Base-by-base conservation (phyloP, 2,113 vertebrate species). In the Gulo gulo region DNA sequence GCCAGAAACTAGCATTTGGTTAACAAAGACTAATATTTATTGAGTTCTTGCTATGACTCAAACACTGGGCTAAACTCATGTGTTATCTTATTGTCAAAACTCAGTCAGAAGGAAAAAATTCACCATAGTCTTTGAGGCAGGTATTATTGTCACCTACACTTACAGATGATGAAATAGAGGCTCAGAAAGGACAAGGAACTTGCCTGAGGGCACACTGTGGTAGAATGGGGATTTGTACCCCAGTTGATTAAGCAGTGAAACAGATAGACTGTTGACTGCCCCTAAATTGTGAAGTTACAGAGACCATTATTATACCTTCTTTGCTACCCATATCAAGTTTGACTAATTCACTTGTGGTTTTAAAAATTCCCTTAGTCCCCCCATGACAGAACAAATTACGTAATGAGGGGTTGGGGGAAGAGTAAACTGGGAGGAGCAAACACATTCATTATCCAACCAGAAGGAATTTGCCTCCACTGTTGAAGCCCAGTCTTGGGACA, bases 361-460 rank as follows among this genome's bases (percentile, higher is more conserved):
- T 36, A 12, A 61, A 71, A 96, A 74, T 69, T 69, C 65, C 34
- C 34, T 69, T 69, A n/a, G 65, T n/a, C 79, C 7, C 20, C 15
- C 8, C 14, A 39, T 85, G 59, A 97, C 95, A 78, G 65, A 95
- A 92, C 92, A 90, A 96, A 95, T 88, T 80, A 90, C 16, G 9
- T 47, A 95, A 94, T 76, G 8, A 52, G 15, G 20, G n/a, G 4
- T 5, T 52, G 6, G 6, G 6, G 8, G 36, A 20, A 81, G 52
- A 86, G 34, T 52, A 61, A 91, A 84, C 36, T 87, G 4, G 15
- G 12, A 92, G 42, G 55, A 82, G 20, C 42, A 67, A 71, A 61
- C 31, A 83, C 67, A 83, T 69, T 93, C 39, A 76, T 71, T 79
- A 92, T 63, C 20, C 85, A 96, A 52, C 50, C 29, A 1, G 21